Percentiles rank a stretch among this genome's conserved stretches.
These are phyloP conservation scores for Heliconius ismenius DNA, from an alignment of 2,888 invertebrate genomes.

Conservation along the genomic window DNA sequence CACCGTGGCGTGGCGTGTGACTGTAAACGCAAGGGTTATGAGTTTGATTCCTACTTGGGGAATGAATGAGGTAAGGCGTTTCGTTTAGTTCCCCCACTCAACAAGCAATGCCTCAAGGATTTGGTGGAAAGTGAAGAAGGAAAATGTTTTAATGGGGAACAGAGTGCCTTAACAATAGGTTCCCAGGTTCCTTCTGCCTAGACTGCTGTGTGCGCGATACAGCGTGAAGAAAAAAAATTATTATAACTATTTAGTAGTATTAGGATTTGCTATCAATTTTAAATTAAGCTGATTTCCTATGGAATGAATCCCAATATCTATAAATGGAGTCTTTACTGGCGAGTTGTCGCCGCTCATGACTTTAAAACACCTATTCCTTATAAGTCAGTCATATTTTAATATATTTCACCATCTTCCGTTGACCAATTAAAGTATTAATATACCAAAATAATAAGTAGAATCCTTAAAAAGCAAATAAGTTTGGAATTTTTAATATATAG, in stretches of 20 bases:
- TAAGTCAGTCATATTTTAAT: constrained; percentile 21
- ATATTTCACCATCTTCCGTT: constrained; percentile 25
- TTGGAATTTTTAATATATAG: constrained; percentile 18
- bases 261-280: neutral
- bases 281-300: constrained; percentile 10
- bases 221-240: too few relatives aligned
- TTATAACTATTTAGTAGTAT: neutral
- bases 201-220: too few relatives aligned
- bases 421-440: constrained; percentile 7
- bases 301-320: constrained; percentile 17
- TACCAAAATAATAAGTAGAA: constrained; percentile 18
- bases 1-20: too few relatives aligned
- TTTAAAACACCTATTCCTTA: constrained; percentile 1
- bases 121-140: too few relatives aligned
- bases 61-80: too few relatives aligned
- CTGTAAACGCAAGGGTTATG: too few relatives aligned
- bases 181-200: too few relatives aligned
- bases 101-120: too few relatives aligned
- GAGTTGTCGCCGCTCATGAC: neutral
- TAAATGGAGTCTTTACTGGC: constrained; percentile 6
- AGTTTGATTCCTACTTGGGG: too few relatives aligned
- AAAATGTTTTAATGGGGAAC: too few relatives aligned
- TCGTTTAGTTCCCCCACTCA: too few relatives aligned
- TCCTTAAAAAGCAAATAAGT: constrained; percentile 10
- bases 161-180: too few relatives aligned